Conservation (phyloP, 2,888 invertebrate species). For the Latheticus oryzae region DNA sequence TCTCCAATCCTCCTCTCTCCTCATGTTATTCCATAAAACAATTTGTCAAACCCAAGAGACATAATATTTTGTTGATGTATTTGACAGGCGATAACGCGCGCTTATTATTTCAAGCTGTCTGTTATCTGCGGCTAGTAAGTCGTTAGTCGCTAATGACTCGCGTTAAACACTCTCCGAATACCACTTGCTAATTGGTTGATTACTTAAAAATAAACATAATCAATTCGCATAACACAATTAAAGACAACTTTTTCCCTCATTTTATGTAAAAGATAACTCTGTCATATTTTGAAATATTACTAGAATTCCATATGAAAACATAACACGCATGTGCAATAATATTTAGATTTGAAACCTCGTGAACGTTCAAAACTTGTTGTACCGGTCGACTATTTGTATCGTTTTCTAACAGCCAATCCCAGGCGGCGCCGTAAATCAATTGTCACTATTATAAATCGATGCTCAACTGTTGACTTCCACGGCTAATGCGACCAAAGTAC, state of each 20-base stretch:
- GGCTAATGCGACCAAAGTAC: conserved; percentile 64
- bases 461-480: conserved; percentile 64
- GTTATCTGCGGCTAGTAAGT: conserved; percentile 51
- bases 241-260: too few species aligned
- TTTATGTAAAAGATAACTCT: conserved; percentile 20
- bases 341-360: conserved; percentile 46
- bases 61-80: conserved; percentile 57
- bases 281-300: conserved; percentile 20
- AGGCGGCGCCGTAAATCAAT: conserved; percentile 64
- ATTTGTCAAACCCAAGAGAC: conserved; percentile 57
- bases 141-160: conserved; percentile 58
- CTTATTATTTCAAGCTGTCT: conserved; percentile 56
- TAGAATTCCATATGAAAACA: conserved; percentile 25
- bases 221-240: conserved; percentile 8
- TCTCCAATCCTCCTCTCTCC: not conserved
- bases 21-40: conserved; percentile 34
- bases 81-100: conserved; percentile 59
- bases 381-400: conserved; percentile 60
- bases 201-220: conserved; percentile 52
- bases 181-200: conserved; percentile 58
- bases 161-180: conserved; percentile 54
- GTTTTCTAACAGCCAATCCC: conserved; percentile 60
- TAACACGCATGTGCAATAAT: conserved; percentile 42
- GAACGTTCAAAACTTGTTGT: conserved; percentile 53
- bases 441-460: conserved; percentile 66